Evolutionary conservation across 2,797 vertebrate genomes (phyloP), one percentile per base, ranked within the genome.

Genomic region (Pseudocheirus occidentalis): DNA sequence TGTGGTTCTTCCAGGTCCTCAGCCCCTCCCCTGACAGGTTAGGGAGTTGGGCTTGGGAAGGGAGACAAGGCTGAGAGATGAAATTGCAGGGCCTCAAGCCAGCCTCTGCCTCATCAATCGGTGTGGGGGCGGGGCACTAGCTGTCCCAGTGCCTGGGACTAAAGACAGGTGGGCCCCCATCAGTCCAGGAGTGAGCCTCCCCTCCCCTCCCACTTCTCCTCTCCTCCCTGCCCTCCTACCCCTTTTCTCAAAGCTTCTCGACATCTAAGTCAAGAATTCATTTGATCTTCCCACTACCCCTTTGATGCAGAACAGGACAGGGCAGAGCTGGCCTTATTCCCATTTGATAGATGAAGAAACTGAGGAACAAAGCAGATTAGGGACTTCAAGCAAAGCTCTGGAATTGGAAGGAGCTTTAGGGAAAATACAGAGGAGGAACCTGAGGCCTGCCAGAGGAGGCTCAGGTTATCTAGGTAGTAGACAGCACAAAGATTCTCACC

Each of bases 51-150:
- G 62, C 55, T 66, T 50, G 58, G 92, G 92, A 95, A 81, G 14
- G 90, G 66, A 96, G 81, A 50, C 90, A 90, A 97, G 90, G 34
- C 56, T 55, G 92, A 92, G 95, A 96, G 73, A 18, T 96, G 96
- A 90, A 95, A 93, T 96, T 96, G 59, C 90, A 93, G 91, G 58
- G 95, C 92, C 18, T 93, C 27, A 53, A 94, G 55, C 18, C 55
- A 94, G 21, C 21, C 40, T 46, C 18, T 18, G 62, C 62, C 66
- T 66, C 55, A 4, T 24, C 5, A 1, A 73, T n/a, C 6, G n/a
- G 18, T 9, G 73, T 9, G 73, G 34, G n/a, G 34, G 14, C 1
- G 16, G 73, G 40, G 2, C 21, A 81, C 40, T 46, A 81, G 73
- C 73, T 81, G 21, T 10, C 40, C 73, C 4, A 16, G 31, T 66